Base-by-base conservation (phyloP, 2,113 vertebrate genomes). In the Zosterops borbonicus region DNA sequence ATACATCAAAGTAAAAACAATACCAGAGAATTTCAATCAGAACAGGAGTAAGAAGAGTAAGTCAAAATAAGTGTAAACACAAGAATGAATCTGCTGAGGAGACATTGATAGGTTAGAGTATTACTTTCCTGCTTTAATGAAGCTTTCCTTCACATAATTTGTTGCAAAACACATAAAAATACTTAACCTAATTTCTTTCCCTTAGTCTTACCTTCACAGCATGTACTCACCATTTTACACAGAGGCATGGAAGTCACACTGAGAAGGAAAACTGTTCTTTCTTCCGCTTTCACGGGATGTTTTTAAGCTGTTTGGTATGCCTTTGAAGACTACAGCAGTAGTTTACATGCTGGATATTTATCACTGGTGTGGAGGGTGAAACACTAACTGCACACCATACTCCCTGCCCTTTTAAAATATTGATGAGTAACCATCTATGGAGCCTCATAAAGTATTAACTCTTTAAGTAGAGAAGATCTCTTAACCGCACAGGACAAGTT, bases 341-440 rank as follows among this genome's bases (percentile, higher is more conserved):
- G 56, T 82, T 93, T 91, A 82, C 23, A 23, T 47, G n/a, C 65
- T 91, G 46, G 68, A 33, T 92, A 83, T 95, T 95, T 91, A 84
- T 92, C 65, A 80, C 59, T 76, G 74, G 39, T 74, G 69, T 44
- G 55, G 68, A 89, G 69, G 27, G 76, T 90, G 87, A 91, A 96
- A 96, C 58, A 83, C 76, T 88, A 94, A 82, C 94, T 87, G 69
- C 58, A 94, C 92, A 94, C 64, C 65, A 60, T 76, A 75, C 23
- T 95, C 92, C 87, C 80, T 89, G 76, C 68, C 73, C 77, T 94
- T 88, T 96, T 97, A 82, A 97, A 97, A 96, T 96, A 97, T 97
- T 59, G 88, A 85, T 74, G 56, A 85, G 69, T 75, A 95, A 95
- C 73, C 59, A 80, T 73, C 47, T 93, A 86, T 79, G 63, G 44